These are phyloP conservation scores for Drosophila yakuba DNA, from an alignment of 1,140 invertebrate species.

Conservation along the genomic window DNA sequence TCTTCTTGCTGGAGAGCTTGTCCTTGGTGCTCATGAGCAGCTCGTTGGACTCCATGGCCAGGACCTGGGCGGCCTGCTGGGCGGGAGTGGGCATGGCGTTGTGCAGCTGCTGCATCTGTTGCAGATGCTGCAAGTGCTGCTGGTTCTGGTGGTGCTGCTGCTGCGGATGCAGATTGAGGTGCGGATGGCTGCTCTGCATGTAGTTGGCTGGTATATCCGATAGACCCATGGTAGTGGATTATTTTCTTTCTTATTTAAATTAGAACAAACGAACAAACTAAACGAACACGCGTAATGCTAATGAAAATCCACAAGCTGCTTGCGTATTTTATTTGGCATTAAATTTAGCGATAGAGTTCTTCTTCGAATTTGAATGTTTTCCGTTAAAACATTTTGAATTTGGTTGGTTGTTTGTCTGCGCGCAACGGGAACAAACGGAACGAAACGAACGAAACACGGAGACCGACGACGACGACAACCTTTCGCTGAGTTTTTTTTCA, in stretches of 20 bases:
- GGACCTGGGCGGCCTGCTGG: slow-evolving; percentile 69
- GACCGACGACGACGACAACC: slow-evolving; percentile 31
- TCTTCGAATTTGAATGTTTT: slow-evolving; percentile 17
- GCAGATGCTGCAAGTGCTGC: slow-evolving; percentile 40
- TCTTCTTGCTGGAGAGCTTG: slow-evolving; percentile 84
- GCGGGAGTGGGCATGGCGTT: slow-evolving; percentile 52
- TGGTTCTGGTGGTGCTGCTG: slow-evolving; percentile 48
- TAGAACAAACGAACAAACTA: slow-evolving; percentile 15
- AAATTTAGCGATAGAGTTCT: slow-evolving; percentile 32
- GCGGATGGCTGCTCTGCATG: slow-evolving; percentile 71
- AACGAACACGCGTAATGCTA: slow-evolving; percentile 27
- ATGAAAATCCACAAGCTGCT: slow-evolving; percentile 25
- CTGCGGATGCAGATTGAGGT: slow-evolving; percentile 39
- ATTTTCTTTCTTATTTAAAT: slow-evolving; percentile 12
- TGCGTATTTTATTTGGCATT: slow-evolving; percentile 38
- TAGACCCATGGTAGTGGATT: slow-evolving; percentile 64
- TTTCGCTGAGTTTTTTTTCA: slow-evolving; percentile 12
- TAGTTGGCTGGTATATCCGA: slow-evolving; percentile 80
- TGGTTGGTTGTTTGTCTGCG: slow-evolving; percentile 35
- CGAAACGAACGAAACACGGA: slow-evolving; percentile 30
- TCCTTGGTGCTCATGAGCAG: slow-evolving; percentile 77
- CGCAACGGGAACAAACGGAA: slow-evolving; percentile 45
- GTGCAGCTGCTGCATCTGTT: slow-evolving; percentile 51
- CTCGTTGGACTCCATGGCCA: slow-evolving; percentile 69
- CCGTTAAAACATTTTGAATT: slow-evolving; percentile 57